A percentile compares a stretch with the other conserved stretches of the same genome.
Evolutionary conservation across 2,113 vertebrate species (phyloP).

Genomic region (Calidris pygmaea): DNA sequence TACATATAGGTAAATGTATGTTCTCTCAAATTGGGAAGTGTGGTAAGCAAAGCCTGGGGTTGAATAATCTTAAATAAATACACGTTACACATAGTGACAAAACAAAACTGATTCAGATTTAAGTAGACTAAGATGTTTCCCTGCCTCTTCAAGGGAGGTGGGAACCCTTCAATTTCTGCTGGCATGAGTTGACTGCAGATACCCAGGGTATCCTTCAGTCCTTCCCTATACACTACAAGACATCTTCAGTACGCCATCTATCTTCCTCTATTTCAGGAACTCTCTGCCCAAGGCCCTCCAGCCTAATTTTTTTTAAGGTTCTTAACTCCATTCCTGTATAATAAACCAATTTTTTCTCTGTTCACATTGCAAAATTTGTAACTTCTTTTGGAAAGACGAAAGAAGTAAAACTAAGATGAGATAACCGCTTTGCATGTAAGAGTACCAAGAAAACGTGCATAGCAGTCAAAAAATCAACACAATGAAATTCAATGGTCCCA

Average conservation of each 20-base stretch:
- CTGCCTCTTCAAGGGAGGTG: not conserved
- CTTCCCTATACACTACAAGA: not conserved
- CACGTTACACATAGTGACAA: not conserved
- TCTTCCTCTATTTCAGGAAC: not conserved
- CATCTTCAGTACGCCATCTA: not conserved
- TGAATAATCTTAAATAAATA: constrained; percentile 1
- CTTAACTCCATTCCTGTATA: not conserved
- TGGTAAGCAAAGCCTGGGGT: not conserved
- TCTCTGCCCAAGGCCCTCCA: not conserved
- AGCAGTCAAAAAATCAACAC: not conserved
- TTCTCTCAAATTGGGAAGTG: constrained; percentile 4
- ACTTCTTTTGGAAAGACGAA: not conserved
- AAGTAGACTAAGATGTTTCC: not conserved
- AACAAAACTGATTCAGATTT: not conserved
- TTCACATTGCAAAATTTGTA: not conserved
- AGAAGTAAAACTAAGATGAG: not conserved
- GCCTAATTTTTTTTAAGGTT: not conserved
- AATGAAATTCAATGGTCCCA: not conserved
- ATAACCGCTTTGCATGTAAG: not conserved
- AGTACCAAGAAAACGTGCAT: not conserved
- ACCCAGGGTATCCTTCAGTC: not conserved
- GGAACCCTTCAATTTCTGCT: not conserved
- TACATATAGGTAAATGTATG: constrained; percentile 14
- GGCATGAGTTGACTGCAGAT: not conserved
- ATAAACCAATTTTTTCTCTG: not conserved